A percentile compares a stretch with the other conserved stretches of the same genome.
These are phyloP conservation scores for Lypha dubia DNA, from an alignment of 2,888 invertebrate species.

Conservation along the genomic window DNA sequence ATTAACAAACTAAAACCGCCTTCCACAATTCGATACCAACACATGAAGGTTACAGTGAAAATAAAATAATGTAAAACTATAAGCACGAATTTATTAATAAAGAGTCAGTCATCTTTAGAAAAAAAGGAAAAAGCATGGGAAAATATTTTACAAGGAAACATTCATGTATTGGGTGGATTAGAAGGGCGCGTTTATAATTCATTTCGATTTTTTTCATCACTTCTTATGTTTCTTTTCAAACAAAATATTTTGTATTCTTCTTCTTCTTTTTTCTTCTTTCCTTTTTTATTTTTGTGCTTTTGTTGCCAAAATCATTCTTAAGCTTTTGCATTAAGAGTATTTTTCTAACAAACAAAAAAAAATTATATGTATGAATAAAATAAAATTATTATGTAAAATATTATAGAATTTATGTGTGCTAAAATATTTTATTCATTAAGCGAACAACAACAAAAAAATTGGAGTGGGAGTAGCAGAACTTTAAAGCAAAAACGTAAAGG, in stretches of 20 bases:
- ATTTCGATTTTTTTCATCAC: conserved; percentile 57
- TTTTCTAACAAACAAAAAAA: conserved; percentile 34
- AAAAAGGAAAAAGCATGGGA: conserved; percentile 19
- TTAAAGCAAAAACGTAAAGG: neutral
- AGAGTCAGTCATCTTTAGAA: conserved; percentile 43
- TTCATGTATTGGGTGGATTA: conserved; percentile 68
- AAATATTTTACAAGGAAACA: conserved; percentile 1
- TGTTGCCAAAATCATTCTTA: conserved; percentile 59
- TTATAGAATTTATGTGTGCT: conserved; percentile 57
- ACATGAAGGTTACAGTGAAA: conserved; percentile 45
- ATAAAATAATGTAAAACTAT: conserved; percentile 75
- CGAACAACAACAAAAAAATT: neutral
- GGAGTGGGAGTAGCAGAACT: conserved; percentile 17
- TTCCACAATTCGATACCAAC: neutral
- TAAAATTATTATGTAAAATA: conserved; percentile 57
- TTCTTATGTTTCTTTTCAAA: conserved; percentile 31
- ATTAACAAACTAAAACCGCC: conserved; percentile 15
- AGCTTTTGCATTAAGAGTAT: conserved; percentile 48
- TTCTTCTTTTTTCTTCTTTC: too few species aligned
- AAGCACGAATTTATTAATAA: conserved; percentile 51
- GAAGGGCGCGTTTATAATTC: conserved; percentile 63
- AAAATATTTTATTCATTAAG: conserved; percentile 37
- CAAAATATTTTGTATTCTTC: conserved; percentile 17
- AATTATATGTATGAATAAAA: too few species aligned
- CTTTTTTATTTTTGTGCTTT: too few species aligned